These are phyloP conservation scores for Microplitis demolitor DNA, from an alignment of 1,140 invertebrate genomes.

Conservation along the genomic window DNA sequence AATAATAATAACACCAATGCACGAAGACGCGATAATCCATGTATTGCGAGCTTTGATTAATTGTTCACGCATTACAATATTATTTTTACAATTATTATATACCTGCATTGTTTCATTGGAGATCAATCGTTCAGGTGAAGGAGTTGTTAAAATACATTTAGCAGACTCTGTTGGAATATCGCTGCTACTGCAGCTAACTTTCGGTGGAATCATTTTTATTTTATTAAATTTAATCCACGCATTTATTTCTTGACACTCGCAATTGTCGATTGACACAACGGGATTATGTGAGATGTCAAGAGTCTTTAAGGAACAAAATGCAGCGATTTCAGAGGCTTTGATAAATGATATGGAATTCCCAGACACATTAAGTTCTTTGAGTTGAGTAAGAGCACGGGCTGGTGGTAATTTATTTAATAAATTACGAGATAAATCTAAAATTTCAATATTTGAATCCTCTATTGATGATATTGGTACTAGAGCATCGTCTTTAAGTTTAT, in stretches of 20 bases:
- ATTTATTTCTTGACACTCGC: slow-evolving; percentile 46
- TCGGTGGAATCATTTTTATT: slow-evolving; percentile 36
- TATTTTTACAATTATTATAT: slow-evolving; percentile 37
- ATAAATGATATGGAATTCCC: slow-evolving; percentile 48
- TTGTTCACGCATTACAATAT: slow-evolving; percentile 34
- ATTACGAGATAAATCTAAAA: slow-evolving; percentile 43
- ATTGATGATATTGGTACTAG: slow-evolving; percentile 30
- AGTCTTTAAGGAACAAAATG: slow-evolving; percentile 43
- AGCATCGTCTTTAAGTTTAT: slow-evolving; percentile 37
- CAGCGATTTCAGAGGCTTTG: slow-evolving; percentile 46
- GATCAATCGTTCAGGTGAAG: slow-evolving; percentile 22
- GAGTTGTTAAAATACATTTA: slow-evolving; percentile 19
- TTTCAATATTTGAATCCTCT: slow-evolving; percentile 36
- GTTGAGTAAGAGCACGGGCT: slow-evolving; percentile 33
- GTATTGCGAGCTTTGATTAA: slow-evolving; percentile 41
- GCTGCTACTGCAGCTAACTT: slow-evolving; percentile 34
- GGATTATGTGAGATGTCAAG: slow-evolving; percentile 47
- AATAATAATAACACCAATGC: slow-evolving; percentile 37
- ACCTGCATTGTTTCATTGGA: slow-evolving; percentile 41
- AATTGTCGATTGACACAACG: slow-evolving; percentile 39
- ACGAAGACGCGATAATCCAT: slow-evolving; percentile 51
- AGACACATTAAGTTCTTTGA: slow-evolving; percentile 51
- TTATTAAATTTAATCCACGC: slow-evolving; percentile 38
- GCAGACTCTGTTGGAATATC: background rate
- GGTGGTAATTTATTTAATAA: slow-evolving; percentile 40